A percentile compares a stretch with the other conserved stretches of the same genome.
Conservation (phyloP, 2,797 vertebrate genomes). For the Silurus lanzhouensis region DNA sequence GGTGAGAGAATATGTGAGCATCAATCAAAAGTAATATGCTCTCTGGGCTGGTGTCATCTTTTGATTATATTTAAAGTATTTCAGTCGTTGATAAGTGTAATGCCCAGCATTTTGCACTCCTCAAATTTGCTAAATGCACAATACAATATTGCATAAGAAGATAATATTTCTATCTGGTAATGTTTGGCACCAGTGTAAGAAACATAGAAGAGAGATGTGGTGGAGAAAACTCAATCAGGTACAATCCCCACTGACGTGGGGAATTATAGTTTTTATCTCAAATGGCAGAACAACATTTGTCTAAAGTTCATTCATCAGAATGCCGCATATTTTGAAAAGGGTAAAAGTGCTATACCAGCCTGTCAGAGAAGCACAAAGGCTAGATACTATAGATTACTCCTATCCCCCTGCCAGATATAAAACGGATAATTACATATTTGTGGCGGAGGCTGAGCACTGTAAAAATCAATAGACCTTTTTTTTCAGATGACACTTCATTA, state of each 20-base stretch:
- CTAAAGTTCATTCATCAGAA: conserved; percentile 99
- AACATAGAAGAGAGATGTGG: conserved; percentile 36
- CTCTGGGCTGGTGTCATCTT: not conserved
- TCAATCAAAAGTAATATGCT: conserved; percentile 39
- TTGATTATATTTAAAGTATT: not conserved
- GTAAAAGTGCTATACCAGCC: conserved; percentile 97
- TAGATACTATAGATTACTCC: conserved; percentile 99
- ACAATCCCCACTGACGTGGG: conserved; percentile 72
- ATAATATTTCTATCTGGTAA: not conserved
- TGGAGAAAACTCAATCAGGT: conserved; percentile 79
- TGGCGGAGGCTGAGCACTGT: conserved; percentile 99
- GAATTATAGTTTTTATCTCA: conserved; percentile 83
- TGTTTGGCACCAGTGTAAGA: conserved; percentile 52
- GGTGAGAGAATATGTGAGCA: conserved; percentile 64
- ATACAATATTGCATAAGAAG: not conserved
- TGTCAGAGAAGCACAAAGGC: conserved; percentile 99
- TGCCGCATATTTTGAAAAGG: conserved; percentile 99
- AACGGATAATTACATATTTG: conserved; percentile 99
- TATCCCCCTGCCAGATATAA: conserved; percentile 99
- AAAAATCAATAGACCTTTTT: conserved; percentile 99
- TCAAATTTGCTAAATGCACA: not conserved
- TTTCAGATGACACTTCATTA: conserved; percentile 99
- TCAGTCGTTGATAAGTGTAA: not conserved
- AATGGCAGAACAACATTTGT: conserved; percentile 93
- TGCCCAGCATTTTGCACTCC: not conserved